A percentile compares a stretch with the other conserved stretches of the same genome.
These are phyloP conservation scores for Homarus gammarus DNA, from an alignment of 2,888 invertebrate species.

Conservation along the genomic window DNA sequence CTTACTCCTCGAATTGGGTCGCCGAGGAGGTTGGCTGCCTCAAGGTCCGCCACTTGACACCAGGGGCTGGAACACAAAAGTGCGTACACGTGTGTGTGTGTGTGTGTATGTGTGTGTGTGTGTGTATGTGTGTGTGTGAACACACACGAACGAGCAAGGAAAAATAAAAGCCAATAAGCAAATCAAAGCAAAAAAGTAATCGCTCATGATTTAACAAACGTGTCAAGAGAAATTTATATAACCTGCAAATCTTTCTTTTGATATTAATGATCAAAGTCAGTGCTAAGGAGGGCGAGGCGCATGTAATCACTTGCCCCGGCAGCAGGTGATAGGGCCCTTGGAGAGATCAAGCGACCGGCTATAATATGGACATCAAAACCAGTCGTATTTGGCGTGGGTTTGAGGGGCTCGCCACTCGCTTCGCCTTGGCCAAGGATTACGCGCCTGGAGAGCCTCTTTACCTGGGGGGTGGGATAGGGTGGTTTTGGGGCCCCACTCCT, in stretches of 20 bases:
- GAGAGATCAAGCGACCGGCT: neutral
- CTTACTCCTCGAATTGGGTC: neutral
- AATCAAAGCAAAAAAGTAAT: no score
- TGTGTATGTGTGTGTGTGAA: neutral
- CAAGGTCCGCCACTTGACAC: no score
- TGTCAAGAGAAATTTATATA: conserved; percentile 26
- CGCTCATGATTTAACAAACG: conserved; percentile 7
- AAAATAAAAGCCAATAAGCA: neutral
- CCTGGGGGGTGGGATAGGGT: no score
- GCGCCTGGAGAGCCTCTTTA: conserved; percentile 11
- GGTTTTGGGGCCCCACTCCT: no score
- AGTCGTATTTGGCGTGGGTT: conserved; percentile 4
- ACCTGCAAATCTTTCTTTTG: conserved; percentile 27
- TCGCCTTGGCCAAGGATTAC: no score
- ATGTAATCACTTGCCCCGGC: conserved; percentile 28
- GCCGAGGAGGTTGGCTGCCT: neutral
- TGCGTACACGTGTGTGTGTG: conserved; percentile 9
- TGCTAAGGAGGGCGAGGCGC: conserved; percentile 18
- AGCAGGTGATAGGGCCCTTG: neutral
- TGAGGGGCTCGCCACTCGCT: no score
- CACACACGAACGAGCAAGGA: neutral
- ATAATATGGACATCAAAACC: conserved; percentile 37
- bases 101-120: conserved; percentile 3
- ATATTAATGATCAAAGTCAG: conserved; percentile 35
- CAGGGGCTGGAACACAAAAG: no score